Conservation (phyloP, 64 coral and sea anemone species). For the Anthopleura sola region DNA sequence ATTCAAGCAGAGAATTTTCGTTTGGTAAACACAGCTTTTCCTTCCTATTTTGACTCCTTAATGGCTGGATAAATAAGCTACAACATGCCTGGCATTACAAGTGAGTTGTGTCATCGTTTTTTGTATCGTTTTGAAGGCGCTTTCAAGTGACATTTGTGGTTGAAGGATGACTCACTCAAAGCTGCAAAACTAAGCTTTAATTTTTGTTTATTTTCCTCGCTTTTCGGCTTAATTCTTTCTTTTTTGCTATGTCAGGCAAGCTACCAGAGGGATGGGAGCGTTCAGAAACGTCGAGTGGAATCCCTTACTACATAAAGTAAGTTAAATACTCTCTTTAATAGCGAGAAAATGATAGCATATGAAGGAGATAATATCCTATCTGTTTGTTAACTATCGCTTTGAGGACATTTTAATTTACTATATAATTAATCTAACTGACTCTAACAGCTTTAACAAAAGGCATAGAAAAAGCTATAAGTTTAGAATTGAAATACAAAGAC, state of each 20-base stretch:
- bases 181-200: background rate
- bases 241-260: slow-evolving; percentile 37
- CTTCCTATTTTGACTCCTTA: background rate
- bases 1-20: background rate
- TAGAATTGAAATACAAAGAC: background rate
- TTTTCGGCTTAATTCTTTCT: background rate
- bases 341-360: background rate
- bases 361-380: background rate
- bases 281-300: slow-evolving; percentile 84
- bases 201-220: background rate
- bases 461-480: background rate
- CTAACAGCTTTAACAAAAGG: background rate
- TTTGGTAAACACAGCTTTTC: slow-evolving; percentile 47
- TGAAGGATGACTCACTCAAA: background rate
- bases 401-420: background rate
- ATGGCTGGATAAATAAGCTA: slow-evolving; percentile 7
- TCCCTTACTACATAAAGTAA: slow-evolving; percentile 99
- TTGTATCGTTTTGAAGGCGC: background rate
- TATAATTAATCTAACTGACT: background rate
- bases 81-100: slow-evolving; percentile 14
- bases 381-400: background rate
- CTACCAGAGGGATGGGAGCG: slow-evolving; percentile 92
- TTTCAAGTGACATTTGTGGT: background rate
- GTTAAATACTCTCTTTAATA: background rate
- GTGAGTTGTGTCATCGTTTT: background rate